These are phyloP conservation scores for Ischnura elegans DNA, from an alignment of 2,888 invertebrate species.

Conservation along the genomic window DNA sequence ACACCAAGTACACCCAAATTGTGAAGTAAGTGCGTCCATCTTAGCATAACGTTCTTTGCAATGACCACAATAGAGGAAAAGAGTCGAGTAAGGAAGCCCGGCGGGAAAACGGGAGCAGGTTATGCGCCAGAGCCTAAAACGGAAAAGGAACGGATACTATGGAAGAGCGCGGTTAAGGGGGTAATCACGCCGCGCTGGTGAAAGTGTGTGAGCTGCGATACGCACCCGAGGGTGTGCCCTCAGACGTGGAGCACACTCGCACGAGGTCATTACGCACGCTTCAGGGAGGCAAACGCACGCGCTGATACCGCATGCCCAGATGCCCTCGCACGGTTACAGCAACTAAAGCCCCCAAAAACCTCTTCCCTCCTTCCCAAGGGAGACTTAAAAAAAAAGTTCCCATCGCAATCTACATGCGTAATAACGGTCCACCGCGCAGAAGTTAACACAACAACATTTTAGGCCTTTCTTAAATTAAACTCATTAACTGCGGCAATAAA, in stretches of 20 bases:
- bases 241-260: too few relatives aligned
- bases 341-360: too few relatives aligned
- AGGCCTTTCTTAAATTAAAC: neutral
- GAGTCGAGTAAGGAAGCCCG: neutral
- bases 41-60: too few relatives aligned
- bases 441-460: neutral
- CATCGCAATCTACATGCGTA: neutral
- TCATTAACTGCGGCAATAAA: neutral
- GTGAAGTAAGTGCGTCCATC: too few relatives aligned
- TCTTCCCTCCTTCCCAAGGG: too few relatives aligned
- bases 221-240: too few relatives aligned
- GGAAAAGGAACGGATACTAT: neutral
- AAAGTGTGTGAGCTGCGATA: neutral
- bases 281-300: neutral
- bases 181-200: neutral
- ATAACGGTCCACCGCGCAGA: neutral
- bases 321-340: too few relatives aligned
- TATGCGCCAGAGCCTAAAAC: neutral
- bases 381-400: neutral
- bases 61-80: neutral
- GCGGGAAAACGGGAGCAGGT: neutral
- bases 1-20: too few relatives aligned
- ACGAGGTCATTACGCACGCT: neutral
- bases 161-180: neutral
- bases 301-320: neutral